phyloP scores from a whole-genome alignment of 2,888 invertebrate species.

The Rugalucina vietnamica region DNA sequence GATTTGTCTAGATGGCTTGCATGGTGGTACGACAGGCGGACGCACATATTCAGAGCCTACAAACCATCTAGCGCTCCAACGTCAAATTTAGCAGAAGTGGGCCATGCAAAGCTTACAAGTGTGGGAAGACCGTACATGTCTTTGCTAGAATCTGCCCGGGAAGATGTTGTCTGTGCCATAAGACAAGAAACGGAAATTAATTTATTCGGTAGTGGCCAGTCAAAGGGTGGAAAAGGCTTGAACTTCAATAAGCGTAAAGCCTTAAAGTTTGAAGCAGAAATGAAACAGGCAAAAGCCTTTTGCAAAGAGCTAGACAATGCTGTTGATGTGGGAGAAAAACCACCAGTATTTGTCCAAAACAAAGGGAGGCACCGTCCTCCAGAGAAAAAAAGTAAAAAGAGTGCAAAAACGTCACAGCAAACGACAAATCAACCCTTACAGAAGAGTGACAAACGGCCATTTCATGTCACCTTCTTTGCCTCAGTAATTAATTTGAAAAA shows the following conservation, averaged over 20 bases:
- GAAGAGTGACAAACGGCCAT: not conserved
- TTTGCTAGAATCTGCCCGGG: slow-evolving; percentile 1
- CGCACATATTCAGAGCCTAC: slow-evolving; percentile 23
- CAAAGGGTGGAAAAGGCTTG: slow-evolving; percentile 3
- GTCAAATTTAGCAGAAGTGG: slow-evolving; percentile 25
- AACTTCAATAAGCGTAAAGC: not conserved
- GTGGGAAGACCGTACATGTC: slow-evolving; percentile 4
- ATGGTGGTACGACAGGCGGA: slow-evolving; percentile 27
- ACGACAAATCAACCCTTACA: not conserved
- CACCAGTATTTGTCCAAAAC: not conserved
- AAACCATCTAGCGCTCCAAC: not conserved
- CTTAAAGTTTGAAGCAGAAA: not conserved
- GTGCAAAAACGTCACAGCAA: not conserved
- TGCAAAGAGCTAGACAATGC: not conserved
- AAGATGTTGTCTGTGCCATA: slow-evolving; percentile 4
- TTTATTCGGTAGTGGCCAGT: not conserved
- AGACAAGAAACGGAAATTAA: slow-evolving; percentile 1
- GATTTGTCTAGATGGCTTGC: slow-evolving; percentile 4
- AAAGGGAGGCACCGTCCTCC: not conserved
- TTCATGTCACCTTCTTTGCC: not conserved
- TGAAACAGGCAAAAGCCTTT: slow-evolving; percentile 1
- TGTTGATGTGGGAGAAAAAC: too few species aligned
- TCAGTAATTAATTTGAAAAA: not conserved
- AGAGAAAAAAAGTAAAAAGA: not conserved
- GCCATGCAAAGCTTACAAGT: slow-evolving; percentile 11